Evolutionary conservation across 2,797 vertebrate species (phyloP).

Genomic region (Lepilemur septentrionalis): DNA sequence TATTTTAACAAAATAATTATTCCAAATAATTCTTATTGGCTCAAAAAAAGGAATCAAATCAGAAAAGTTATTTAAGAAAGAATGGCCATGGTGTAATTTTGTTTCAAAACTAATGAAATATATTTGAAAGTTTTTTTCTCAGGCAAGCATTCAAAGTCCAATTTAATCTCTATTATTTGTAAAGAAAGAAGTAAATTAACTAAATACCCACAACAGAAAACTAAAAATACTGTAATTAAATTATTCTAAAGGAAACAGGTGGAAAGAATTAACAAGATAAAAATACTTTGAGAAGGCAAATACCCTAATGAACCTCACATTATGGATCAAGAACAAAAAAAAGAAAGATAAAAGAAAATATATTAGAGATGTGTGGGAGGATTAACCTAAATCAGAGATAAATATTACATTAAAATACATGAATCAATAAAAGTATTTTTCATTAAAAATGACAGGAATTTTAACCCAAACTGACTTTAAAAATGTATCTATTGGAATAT

Average conservation of each 20-base stretch:
- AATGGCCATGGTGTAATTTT: not conserved
- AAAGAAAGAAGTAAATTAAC: constrained; percentile 49
- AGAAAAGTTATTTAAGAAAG: not conserved
- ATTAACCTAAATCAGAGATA: constrained; percentile 45
- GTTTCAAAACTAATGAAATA: not conserved
- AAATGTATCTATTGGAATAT: not conserved
- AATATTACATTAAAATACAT: constrained; percentile 27
- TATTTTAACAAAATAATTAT: not conserved
- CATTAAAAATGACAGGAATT: not conserved
- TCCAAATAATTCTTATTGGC: not conserved
- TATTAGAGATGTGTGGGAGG: constrained; percentile 11
- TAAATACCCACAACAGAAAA: constrained; percentile 56
- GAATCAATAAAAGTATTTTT: not conserved
- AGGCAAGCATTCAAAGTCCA: constrained; percentile 26
- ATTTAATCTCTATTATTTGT: constrained; percentile 47
- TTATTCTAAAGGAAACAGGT: constrained; percentile 43
- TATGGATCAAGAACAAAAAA: constrained; percentile 21
- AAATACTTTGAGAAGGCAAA: constrained; percentile 47
- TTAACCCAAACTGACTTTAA: not conserved
- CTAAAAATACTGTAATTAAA: constrained; percentile 31
- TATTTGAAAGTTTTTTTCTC: constrained; percentile 27
- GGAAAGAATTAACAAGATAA: constrained; percentile 55
- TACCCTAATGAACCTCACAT: not conserved
- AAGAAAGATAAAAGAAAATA: constrained; percentile 26
- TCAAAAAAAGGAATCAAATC: not conserved